Conservation (phyloP, 2,888 invertebrate species). For the Griposia aprilina region DNA sequence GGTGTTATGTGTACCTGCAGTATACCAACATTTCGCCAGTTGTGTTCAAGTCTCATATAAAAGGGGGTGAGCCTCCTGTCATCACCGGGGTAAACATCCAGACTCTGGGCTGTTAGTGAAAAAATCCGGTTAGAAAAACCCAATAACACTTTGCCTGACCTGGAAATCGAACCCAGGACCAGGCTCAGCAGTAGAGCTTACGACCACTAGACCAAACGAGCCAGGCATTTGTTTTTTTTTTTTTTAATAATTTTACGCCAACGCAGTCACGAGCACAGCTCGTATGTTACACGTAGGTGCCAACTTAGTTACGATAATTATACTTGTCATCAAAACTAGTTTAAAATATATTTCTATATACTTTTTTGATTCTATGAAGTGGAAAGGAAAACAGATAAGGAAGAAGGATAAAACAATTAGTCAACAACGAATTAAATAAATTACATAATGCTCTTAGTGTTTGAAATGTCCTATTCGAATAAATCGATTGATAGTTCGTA, state of each 20-base stretch:
- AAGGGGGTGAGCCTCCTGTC: no score
- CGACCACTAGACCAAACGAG: neutral
- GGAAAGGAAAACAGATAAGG: constrained; percentile 34
- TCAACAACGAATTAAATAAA: constrained; percentile 31
- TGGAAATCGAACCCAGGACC: no score
- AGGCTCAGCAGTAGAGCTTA: no score
- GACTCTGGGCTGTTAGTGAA: no score
- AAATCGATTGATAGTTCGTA: constrained; percentile 1
- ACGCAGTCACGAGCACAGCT: neutral
- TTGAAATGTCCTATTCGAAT: constrained; percentile 12
- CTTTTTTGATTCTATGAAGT: neutral
- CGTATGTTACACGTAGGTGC: neutral
- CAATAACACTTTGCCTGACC: no score
- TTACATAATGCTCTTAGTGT: neutral
- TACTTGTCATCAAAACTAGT: neutral
- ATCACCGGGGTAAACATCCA: no score
- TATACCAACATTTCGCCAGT: neutral
- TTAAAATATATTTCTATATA: no score
- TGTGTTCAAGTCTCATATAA: no score
- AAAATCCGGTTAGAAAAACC: no score
- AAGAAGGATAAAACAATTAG: constrained; percentile 28
- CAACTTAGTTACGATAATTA: neutral
- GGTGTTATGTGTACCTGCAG: no score
- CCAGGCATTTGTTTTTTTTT: no score
- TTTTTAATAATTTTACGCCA: neutral